Conservation (phyloP, 2,797 vertebrate genomes). For the Poeciliopsis turneri region DNA sequence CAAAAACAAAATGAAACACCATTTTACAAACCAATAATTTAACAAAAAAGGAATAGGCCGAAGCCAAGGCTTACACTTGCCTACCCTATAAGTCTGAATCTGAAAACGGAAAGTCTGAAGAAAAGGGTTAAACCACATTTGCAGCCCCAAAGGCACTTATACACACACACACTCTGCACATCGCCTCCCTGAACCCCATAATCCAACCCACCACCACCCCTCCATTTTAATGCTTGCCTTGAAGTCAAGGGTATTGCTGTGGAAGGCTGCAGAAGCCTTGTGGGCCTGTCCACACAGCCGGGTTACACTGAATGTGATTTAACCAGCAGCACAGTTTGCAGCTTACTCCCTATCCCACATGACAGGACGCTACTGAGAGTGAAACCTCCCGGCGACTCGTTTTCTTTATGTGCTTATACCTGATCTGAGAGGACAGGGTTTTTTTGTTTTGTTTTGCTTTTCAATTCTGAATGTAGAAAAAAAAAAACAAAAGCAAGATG, state of each 20-base stretch:
- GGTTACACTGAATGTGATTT: conserved; percentile 63
- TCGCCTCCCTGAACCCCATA: conserved; percentile 58
- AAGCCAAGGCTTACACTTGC: too few relatives aligned
- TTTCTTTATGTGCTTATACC: conserved; percentile 12
- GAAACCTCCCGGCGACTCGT: conserved; percentile 53
- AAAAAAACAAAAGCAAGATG: background rate
- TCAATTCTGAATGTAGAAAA: conserved; percentile 8
- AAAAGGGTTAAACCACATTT: conserved; percentile 58
- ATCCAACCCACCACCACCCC: conserved; percentile 63
- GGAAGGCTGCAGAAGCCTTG: conserved; percentile 62
- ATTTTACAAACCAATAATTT: too few relatives aligned
- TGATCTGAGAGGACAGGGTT: background rate
- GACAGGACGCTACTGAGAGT: conserved; percentile 60
- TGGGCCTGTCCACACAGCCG: conserved; percentile 69
- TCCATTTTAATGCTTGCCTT: conserved; percentile 79
- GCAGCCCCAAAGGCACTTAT: conserved; percentile 50
- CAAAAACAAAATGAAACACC: background rate
- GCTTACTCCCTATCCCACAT: conserved; percentile 64
- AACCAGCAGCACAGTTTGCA: conserved; percentile 67
- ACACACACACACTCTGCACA: conserved; percentile 33
- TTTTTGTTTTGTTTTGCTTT: background rate
- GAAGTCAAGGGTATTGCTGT: conserved; percentile 72
- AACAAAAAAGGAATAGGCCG: too few relatives aligned
- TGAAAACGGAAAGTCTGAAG: conserved; percentile 14
- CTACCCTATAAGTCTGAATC: too few relatives aligned